Percentiles rank a stretch among this genome's conserved stretches.
Evolutionary conservation across 2,888 invertebrate genomes (phyloP).

Genomic region (Meliscaeva auricollis): DNA sequence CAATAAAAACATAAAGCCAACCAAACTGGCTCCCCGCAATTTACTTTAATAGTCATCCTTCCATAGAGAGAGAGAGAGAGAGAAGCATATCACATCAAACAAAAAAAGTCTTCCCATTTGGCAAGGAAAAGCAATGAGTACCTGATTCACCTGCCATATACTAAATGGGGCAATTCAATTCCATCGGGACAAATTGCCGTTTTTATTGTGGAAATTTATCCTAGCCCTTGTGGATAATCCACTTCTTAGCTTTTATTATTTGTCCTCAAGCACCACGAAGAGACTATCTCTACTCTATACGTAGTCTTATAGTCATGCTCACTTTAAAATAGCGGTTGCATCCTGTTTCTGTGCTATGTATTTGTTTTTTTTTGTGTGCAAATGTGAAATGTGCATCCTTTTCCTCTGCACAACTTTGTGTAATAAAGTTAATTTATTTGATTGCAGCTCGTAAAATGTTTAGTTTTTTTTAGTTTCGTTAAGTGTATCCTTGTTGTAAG

Average conservation of each 20-base stretch:
- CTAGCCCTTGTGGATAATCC: conserved; percentile 63
- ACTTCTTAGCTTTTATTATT: conserved; percentile 72
- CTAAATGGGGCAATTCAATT: conserved; percentile 65
- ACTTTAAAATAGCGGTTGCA: conserved; percentile 16
- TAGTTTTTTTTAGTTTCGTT: conserved; percentile 2
- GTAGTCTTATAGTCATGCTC: conserved; percentile 56
- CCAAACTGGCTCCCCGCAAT: conserved; percentile 3
- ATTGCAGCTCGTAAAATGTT: conserved; percentile 70
- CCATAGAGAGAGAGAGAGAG: neutral
- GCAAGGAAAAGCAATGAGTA: neutral
- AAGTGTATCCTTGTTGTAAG: conserved; percentile 46
- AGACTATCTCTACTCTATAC: neutral
- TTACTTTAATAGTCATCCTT: conserved; percentile 13
- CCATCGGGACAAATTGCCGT: conserved; percentile 71
- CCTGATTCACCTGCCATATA: conserved; percentile 39
- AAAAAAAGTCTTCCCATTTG: neutral
- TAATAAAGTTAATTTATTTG: conserved; percentile 74
- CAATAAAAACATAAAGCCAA: neutral
- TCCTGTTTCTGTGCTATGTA: neutral
- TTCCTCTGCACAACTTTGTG: conserved; percentile 52
- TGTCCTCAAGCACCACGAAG: conserved; percentile 59
- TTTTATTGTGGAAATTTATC: conserved; percentile 74
- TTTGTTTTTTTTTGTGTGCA: neutral
- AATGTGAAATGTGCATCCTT: conserved; percentile 45
- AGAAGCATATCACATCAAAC: neutral